Evolutionary conservation across 2,888 invertebrate species (phyloP).

Genomic region (Heliconius erato): DNA sequence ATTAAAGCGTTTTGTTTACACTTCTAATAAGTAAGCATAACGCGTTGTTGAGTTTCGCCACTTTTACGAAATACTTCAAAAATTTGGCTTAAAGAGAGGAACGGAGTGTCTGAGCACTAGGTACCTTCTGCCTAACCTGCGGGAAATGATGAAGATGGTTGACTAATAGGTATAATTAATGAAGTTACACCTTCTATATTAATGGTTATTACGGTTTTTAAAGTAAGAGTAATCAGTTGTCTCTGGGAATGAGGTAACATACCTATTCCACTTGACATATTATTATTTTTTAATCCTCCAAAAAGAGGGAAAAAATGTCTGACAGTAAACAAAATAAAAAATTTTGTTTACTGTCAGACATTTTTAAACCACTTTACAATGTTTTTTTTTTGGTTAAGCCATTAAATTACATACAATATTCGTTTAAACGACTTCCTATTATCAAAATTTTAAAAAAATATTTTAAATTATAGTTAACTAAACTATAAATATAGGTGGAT

Average conservation of each 20-base stretch:
- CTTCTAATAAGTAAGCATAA: neutral
- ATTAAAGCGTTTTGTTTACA: neutral
- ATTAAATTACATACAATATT: neutral
- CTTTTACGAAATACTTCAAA: too few relatives aligned
- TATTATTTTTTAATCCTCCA: neutral
- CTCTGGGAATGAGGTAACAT: neutral
- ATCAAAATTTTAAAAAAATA: neutral
- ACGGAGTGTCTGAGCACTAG: too few relatives aligned
- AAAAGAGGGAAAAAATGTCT: too few relatives aligned
- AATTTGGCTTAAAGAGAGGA: too few relatives aligned
- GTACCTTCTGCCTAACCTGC: too few relatives aligned
- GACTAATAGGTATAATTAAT: too few relatives aligned
- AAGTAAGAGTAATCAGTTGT: neutral
- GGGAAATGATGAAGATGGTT: too few relatives aligned
- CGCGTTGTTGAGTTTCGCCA: neutral
- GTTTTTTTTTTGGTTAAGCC: neutral
- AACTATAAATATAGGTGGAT: neutral
- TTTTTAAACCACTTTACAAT: neutral
- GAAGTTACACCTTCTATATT: too few relatives aligned
- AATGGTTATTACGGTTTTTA: neutral
- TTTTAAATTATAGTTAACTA: slow-evolving; percentile 1
- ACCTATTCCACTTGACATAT: too few relatives aligned
- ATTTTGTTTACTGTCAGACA: neutral
- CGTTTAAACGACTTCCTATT: slow-evolving; percentile 6
- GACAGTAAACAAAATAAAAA: too few relatives aligned